Percentiles rank a stretch among this genome's conserved stretches.
phyloP scores from a whole-genome alignment of 23 tunicate species.

The Halocynthia aurantium region DNA sequence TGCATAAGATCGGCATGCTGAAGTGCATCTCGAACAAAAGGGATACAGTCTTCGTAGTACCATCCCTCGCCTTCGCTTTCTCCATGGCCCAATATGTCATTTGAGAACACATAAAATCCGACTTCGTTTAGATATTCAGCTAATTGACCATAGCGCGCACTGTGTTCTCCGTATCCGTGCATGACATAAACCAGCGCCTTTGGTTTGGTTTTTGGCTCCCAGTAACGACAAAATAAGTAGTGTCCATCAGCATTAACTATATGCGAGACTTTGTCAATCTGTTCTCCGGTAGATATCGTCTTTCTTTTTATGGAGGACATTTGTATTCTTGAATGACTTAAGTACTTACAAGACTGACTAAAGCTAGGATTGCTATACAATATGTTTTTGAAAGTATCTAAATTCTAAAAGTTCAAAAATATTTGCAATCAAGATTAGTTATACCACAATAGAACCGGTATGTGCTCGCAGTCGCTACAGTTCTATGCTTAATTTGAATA shows the following conservation, averaged over 20 bases:
- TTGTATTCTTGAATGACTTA: no score
- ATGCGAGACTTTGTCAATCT: constrained; percentile 31
- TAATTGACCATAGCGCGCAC: constrained; percentile 57
- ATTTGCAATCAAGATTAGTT: no score
- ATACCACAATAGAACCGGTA: no score
- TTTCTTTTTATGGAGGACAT: constrained; percentile 16
- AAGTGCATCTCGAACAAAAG: constrained; percentile 37
- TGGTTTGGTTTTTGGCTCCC: constrained; percentile 48
- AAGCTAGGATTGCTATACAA: no score
- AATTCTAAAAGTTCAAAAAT: no score
- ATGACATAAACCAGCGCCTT: constrained; percentile 48
- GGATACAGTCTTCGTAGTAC: constrained; percentile 35
- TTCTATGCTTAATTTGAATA: no score
- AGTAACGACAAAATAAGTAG: constrained; percentile 60
- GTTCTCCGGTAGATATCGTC: constrained; percentile 18
- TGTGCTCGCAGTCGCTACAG: no score
- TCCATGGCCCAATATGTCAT: constrained; percentile 85
- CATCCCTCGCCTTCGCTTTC: constrained; percentile 65
- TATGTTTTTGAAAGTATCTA: no score
- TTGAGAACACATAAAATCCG: constrained; percentile 60
- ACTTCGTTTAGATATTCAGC: constrained; percentile 44
- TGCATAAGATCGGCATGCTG: constrained; percentile 66
- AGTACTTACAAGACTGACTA: no score
- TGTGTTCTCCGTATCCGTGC: constrained; percentile 88
- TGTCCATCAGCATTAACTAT: constrained; percentile 37